Evolutionary conservation across 1,140 invertebrate species (phyloP).

Genomic region (Brachionus sp.): DNA sequence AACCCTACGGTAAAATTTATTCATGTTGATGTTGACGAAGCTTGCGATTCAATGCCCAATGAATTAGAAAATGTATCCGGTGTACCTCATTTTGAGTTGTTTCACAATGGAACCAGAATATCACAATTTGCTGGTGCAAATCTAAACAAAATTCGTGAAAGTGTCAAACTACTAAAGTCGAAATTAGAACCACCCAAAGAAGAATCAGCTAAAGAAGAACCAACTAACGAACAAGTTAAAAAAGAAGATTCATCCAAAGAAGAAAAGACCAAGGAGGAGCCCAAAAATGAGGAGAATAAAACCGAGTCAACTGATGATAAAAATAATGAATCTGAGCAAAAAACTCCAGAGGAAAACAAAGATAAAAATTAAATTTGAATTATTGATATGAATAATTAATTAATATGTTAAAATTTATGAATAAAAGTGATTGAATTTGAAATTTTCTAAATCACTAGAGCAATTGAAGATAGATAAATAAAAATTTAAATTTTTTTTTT

Average conservation of each 20-base stretch:
- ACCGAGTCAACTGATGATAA: not conserved
- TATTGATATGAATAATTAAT: not conserved
- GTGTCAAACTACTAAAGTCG: not conserved
- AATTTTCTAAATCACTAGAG: not conserved
- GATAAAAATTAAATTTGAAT: not conserved
- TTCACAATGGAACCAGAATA: slow-evolving; percentile 13
- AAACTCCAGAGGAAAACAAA: not conserved
- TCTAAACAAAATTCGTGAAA: slow-evolving; percentile 8
- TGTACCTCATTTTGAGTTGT: slow-evolving; percentile 34
- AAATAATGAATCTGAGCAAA: not conserved
- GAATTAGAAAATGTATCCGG: slow-evolving; percentile 18
- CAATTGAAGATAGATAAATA: no score
- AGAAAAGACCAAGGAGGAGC: not conserved
- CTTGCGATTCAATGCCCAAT: not conserved
- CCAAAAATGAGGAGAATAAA: not conserved
- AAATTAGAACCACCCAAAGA: not conserved
- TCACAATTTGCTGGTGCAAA: slow-evolving; percentile 22
- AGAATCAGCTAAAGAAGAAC: not conserved
- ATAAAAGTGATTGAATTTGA: not conserved
- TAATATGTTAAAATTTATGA: not conserved
- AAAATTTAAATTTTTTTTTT: no score
- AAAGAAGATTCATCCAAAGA: not conserved
- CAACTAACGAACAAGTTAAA: not conserved
- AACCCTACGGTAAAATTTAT: slow-evolving; percentile 23
- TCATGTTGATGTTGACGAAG: slow-evolving; percentile 30